Evolutionary conservation across 2,797 vertebrate species (phyloP).

Genomic region (Spinus olivaceus): DNA sequence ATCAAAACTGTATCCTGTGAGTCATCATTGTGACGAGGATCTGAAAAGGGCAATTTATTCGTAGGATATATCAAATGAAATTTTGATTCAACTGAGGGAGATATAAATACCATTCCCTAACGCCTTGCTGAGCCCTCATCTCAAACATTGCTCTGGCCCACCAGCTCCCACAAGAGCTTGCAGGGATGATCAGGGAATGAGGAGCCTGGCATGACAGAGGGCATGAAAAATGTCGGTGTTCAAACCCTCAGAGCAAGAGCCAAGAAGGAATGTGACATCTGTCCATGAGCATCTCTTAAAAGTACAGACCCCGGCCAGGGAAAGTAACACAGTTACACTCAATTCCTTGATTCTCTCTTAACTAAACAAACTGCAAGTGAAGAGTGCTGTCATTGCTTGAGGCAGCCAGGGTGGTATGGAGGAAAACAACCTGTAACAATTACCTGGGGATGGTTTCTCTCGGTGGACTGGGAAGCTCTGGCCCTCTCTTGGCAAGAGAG

Average conservation of each 20-base stretch:
- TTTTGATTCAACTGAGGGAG: not conserved
- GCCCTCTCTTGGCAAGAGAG: not conserved
- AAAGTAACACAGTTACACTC: fast-evolving
- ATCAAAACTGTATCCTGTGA: constrained; percentile 6
- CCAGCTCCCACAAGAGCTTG: not conserved
- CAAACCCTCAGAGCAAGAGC: not conserved
- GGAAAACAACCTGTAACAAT: not conserved
- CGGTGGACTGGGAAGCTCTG: fast-evolving
- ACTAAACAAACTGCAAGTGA: not conserved
- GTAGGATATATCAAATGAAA: not conserved
- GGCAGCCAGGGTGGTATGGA: not conserved
- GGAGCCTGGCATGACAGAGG: not conserved
- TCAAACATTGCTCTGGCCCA: not conserved
- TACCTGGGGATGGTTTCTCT: fast-evolving
- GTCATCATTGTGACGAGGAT: not conserved
- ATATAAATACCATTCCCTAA: not conserved
- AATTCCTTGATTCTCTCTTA: not conserved
- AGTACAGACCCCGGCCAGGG: not conserved
- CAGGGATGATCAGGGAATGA: not conserved
- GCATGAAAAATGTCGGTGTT: not conserved
- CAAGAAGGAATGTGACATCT: not conserved
- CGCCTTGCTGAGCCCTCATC: not conserved
- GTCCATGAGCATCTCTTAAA: not conserved
- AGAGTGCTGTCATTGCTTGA: fast-evolving
- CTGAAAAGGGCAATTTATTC: constrained; percentile 37